A percentile compares a stretch with the other conserved stretches of the same genome.
These are phyloP conservation scores for Luperina nickerlii DNA, from an alignment of 2,888 invertebrate species.

Conservation along the genomic window DNA sequence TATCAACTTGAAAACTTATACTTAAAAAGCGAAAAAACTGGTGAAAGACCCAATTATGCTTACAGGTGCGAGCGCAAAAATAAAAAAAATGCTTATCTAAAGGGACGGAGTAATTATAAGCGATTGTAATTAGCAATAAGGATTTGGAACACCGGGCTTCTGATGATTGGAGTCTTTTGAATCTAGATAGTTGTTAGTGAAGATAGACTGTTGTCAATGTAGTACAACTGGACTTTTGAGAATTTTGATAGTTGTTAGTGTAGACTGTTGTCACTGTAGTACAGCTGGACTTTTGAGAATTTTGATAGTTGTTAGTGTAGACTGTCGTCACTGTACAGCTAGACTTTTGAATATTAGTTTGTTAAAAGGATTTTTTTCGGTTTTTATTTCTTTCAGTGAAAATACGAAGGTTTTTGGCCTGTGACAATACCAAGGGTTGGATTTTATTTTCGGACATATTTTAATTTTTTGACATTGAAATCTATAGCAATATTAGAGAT, in stretches of 20 bases:
- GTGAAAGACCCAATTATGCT: constrained; percentile 61
- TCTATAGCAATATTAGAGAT: too few species aligned
- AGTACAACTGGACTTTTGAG: background rate
- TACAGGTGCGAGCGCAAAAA: constrained; percentile 59
- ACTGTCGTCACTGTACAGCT: constrained; percentile 8
- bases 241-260: too few species aligned
- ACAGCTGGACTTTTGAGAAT: too few species aligned
- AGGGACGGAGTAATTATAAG: constrained; percentile 54
- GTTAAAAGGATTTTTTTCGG: background rate
- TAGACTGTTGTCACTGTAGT: too few species aligned
- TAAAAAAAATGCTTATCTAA: constrained; percentile 51
- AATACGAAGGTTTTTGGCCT: background rate
- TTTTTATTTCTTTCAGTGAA: background rate
- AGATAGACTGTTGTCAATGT: background rate
- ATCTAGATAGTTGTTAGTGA: constrained; percentile 6
- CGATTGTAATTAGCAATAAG: constrained; percentile 58
- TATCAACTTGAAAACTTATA: constrained; percentile 43
- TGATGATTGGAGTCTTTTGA: constrained; percentile 24
- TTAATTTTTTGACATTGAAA: too few species aligned
- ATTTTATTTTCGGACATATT: too few species aligned
- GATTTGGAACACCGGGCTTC: constrained; percentile 65
- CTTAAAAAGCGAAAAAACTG: constrained; percentile 41
- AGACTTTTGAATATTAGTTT: background rate
- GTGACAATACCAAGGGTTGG: too few species aligned
- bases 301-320: constrained; percentile 7